Percentiles rank a stretch among this genome's conserved stretches.
Evolutionary conservation across 2,113 vertebrate species (phyloP).

Genomic region (Caracal caracal): DNA sequence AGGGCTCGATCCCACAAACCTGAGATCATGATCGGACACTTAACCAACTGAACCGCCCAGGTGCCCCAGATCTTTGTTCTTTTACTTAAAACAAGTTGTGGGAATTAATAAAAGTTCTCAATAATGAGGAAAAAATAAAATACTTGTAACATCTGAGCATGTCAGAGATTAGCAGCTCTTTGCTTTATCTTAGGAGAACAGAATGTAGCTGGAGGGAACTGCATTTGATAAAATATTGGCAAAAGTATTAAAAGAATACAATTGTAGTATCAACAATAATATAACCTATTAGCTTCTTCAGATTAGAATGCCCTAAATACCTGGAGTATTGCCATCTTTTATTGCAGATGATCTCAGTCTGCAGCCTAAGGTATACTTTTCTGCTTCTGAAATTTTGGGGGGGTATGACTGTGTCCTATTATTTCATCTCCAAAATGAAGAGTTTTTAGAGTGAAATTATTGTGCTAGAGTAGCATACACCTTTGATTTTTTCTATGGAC

Average conservation of each 20-base stretch:
- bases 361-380: neutral
- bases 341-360: neutral
- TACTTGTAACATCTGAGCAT: neutral
- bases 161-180: neutral
- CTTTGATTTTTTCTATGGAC: neutral
- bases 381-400: neutral
- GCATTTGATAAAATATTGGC: neutral
- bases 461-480: neutral
- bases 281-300: neutral
- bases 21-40: no score
- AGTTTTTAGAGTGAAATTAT: neutral
- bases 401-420: neutral
- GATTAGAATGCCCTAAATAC: neutral
- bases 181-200: neutral
- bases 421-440: slow-evolving; percentile 26
- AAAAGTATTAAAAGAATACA: neutral
- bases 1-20: no score
- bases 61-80: neutral
- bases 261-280: neutral
- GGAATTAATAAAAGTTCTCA: slow-evolving; percentile 20
- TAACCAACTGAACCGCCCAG: no score
- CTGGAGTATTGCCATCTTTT: neutral
- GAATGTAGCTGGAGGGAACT: neutral
- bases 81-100: slow-evolving; percentile 46
- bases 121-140: neutral